phyloP scores from a whole-genome alignment of 2,113 vertebrate species.

The Nycticryphes semicollaris region DNA sequence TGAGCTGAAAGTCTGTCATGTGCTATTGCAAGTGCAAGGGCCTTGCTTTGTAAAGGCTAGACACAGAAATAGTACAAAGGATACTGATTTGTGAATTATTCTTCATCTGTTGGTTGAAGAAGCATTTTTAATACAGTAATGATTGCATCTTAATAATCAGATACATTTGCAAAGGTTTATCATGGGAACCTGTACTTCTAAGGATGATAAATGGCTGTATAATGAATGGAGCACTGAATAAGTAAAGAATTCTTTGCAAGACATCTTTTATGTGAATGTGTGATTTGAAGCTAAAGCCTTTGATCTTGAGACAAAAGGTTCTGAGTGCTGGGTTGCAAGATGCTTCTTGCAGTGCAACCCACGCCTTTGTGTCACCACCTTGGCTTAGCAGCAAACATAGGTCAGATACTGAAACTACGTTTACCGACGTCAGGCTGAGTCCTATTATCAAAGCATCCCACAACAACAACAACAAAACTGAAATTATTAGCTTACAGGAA shows the following conservation, averaged over 20 bases:
- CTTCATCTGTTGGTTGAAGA: neutral
- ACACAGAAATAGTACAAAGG: neutral
- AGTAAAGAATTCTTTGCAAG: neutral
- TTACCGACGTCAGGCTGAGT: neutral
- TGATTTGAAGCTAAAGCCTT: slow-evolving; percentile 7
- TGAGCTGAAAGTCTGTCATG: neutral
- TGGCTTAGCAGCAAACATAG: neutral
- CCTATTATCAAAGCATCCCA: neutral
- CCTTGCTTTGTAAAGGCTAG: neutral
- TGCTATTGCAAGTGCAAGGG: neutral
- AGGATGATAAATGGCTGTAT: neutral
- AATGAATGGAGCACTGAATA: neutral
- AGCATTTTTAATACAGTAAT: neutral
- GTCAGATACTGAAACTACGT: neutral
- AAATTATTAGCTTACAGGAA: neutral
- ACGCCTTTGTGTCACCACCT: neutral
- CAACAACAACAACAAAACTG: neutral
- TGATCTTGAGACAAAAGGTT: neutral
- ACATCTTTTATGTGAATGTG: neutral
- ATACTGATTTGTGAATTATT: neutral
- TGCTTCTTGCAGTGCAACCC: neutral
- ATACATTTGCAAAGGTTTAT: neutral
- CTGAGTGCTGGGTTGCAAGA: neutral
- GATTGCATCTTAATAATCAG: neutral
- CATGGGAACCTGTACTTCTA: neutral